Evolutionary conservation across 2,888 invertebrate genomes (phyloP), one percentile per base, ranked within the genome.

Genomic region (Oligia latruncula): DNA sequence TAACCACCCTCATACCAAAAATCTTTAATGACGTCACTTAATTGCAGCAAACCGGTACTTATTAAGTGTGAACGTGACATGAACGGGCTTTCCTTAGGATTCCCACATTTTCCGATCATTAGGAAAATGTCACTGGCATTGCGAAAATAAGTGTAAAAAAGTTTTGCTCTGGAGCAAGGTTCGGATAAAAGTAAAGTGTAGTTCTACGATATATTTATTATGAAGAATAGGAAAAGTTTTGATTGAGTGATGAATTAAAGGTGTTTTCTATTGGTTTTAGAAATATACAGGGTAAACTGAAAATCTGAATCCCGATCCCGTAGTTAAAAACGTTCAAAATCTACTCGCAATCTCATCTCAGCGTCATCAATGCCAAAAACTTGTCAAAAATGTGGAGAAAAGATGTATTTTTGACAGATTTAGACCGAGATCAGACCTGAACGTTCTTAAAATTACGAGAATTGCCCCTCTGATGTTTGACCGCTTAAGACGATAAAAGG

Each of bases 91-190:
- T 79, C 79, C 67, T 82, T 77, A 82, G 78, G 78, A 80, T 86
- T 83, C 72, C 72, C 75, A 87, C 84, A 85, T 87, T 90, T 89
- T 82, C 85, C 80, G 88, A 89, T 90, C 90, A 89, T 89, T 89
- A 89, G 90, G 89, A 85, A 89, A 89, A 88, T 88, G 88, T 88
- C 85, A 90, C 81, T 49, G 70, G 65, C 84, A 75, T 77, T 83
- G 83, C 64, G 82, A 86, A 89, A 88, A 89, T 89, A 90, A 88
- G 81, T 86, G 83, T 80, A 88, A 84, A 87, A 90, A 49, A 87
- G 58, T 83, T 84, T 85, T 72, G 68, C 79, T 67, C 58, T 71
- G 66, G 71, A 77, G 81, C 62, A 68, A 73, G 43, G 71, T 84
- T 52, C 40, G 77, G 80, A 55, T 70, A 58, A 43, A 71, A 76